phyloP scores from a whole-genome alignment of 2,113 vertebrate genomes.

The Lamprologus tigripictilis region DNA sequence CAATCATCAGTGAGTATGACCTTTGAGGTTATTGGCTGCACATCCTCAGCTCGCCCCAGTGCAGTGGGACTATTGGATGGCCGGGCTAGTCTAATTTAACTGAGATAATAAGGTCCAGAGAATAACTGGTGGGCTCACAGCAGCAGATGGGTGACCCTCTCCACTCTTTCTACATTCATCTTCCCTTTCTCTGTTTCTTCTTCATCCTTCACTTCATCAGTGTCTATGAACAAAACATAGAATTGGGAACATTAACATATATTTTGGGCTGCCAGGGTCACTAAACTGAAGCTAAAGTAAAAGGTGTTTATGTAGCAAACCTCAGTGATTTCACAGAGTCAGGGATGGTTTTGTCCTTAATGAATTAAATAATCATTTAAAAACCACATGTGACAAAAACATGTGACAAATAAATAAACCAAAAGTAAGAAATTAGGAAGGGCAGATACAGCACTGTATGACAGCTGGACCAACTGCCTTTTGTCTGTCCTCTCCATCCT shows the following conservation, averaged over 20 bases:
- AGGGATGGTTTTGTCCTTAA: not conserved
- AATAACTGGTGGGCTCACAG: constrained; percentile 1
- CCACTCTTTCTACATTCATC: not conserved
- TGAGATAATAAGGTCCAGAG: constrained; percentile 12
- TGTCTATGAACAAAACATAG: not conserved
- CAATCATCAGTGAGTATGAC: not conserved
- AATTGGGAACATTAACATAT: not conserved
- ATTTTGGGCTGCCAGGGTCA: not conserved
- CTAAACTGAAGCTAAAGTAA: not conserved
- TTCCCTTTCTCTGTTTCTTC: not conserved
- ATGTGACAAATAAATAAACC: not conserved
- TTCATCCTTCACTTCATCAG: not conserved
- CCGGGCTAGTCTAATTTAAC: not conserved
- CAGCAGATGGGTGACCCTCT: constrained; percentile 2
- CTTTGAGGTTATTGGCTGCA: constrained; percentile 27
- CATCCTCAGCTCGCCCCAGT: not conserved
- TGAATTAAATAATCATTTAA: not conserved
- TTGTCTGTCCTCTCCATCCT: not conserved
- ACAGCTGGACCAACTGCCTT: not conserved
- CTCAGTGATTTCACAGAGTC: not conserved
- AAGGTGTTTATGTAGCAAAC: not conserved
- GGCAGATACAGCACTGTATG: not conserved
- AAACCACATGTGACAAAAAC: not conserved
- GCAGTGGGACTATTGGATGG: constrained; percentile 15
- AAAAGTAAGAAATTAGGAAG: not conserved